Conservation (phyloP, 2,888 invertebrate genomes). For the Caradrina kadenii region DNA sequence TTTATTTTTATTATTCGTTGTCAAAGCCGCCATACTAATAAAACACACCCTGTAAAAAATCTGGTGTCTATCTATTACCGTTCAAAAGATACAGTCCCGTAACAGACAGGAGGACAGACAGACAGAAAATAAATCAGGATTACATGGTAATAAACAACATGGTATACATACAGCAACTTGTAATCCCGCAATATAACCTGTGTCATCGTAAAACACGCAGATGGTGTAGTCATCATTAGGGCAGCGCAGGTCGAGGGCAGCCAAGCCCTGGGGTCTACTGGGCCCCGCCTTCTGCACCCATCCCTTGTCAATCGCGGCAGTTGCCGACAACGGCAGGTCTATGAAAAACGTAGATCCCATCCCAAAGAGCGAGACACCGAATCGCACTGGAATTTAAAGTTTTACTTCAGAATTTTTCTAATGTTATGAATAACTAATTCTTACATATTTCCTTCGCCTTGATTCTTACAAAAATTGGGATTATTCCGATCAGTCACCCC, state of each 20-base stretch:
- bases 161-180: slow-evolving; percentile 49
- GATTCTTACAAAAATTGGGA: no score
- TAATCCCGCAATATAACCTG: slow-evolving; percentile 48
- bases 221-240: slow-evolving; percentile 34
- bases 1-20: no score
- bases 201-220: slow-evolving; percentile 48
- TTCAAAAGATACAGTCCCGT: no score
- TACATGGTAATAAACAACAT: background rate
- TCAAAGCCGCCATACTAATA: no score
- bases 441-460: no score
- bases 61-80: no score
- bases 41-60: no score
- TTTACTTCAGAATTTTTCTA: no score
- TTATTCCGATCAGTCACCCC: no score
- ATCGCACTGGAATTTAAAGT: slow-evolving; percentile 45
- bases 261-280: slow-evolving; percentile 17
- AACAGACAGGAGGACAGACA: no score
- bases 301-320: slow-evolving; percentile 13
- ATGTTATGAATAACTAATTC: no score
- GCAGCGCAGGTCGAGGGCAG: slow-evolving; percentile 39
- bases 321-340: slow-evolving; percentile 29
- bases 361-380: slow-evolving; percentile 38
- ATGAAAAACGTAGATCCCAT: slow-evolving; percentile 48
- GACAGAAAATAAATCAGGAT: no score
- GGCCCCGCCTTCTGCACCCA: slow-evolving; percentile 27